phyloP scores from a whole-genome alignment of 2,797 vertebrate species.

The Siniperca undulata region DNA sequence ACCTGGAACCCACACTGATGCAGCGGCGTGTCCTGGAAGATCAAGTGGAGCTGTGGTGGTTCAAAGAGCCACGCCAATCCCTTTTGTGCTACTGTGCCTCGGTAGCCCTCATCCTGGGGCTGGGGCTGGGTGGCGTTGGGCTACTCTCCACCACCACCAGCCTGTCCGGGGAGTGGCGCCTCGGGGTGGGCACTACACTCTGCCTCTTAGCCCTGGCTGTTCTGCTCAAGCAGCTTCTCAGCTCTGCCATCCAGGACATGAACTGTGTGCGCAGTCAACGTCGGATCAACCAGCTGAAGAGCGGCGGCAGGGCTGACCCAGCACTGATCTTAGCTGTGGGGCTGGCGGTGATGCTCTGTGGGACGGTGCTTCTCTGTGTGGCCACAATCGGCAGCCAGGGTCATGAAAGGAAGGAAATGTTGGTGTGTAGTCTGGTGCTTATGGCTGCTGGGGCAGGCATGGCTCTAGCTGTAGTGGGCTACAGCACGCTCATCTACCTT shows the following conservation, averaged over 20 bases:
- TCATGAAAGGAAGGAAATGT: conserved; percentile 86
- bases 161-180: conserved; percentile 92
- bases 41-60: conserved; percentile 97
- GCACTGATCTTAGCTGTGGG: conserved; percentile 88
- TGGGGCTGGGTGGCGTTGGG: conserved; percentile 92
- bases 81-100: conserved; percentile 92
- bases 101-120: conserved; percentile 90
- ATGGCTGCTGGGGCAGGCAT: conserved; percentile 83
- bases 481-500: conserved; percentile 58
- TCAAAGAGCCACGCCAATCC: conserved; percentile 90
- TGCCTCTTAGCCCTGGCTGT: conserved; percentile 93
- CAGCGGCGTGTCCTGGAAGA: conserved; percentile 89
- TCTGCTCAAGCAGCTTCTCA: conserved; percentile 95
- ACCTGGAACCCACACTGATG: conserved; percentile 73
- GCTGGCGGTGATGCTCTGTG: conserved; percentile 88
- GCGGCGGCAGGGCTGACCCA: conserved; percentile 90
- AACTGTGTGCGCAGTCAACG: conserved; percentile 92
- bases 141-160: conserved; percentile 91
- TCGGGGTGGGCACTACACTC: conserved; percentile 90
- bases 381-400: conserved; percentile 67
- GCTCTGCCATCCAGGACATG: conserved; percentile 98
- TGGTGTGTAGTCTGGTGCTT: conserved; percentile 88
- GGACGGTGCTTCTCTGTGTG: conserved; percentile 87
- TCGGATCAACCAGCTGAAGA: conserved; percentile 92
- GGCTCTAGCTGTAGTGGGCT: conserved; percentile 80